phyloP scores from a whole-genome alignment of 2,888 invertebrate species.

The Epinotia nisella region DNA sequence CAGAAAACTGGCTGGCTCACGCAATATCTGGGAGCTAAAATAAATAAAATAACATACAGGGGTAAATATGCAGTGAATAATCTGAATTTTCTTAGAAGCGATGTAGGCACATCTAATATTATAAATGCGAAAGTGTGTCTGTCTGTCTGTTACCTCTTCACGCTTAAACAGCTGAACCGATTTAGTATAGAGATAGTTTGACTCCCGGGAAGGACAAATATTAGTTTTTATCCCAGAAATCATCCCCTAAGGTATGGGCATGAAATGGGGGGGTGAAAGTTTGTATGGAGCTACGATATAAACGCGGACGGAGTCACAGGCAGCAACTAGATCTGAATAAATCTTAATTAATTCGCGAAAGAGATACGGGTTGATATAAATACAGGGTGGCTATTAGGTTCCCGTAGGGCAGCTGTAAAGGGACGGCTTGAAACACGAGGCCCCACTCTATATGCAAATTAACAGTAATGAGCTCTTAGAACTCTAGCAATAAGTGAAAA shows the following conservation, averaged over 20 bases:
- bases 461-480: slow-evolving; percentile 52
- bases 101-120: slow-evolving; percentile 11
- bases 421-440: slow-evolving; percentile 50
- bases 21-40: background rate
- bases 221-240: too few relatives aligned
- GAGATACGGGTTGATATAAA: slow-evolving; percentile 21
- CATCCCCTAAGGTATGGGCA: too few relatives aligned
- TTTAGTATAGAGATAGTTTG: too few relatives aligned
- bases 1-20: slow-evolving; percentile 10
- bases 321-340: too few relatives aligned
- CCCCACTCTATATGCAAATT: slow-evolving; percentile 59
- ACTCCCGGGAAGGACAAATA: too few relatives aligned
- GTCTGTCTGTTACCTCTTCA: too few relatives aligned
- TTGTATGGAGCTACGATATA: too few relatives aligned
- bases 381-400: slow-evolving; percentile 42
- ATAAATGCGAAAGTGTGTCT: too few relatives aligned
- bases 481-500: slow-evolving; percentile 45
- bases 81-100: background rate
- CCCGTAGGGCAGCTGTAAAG: slow-evolving; percentile 47
- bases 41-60: background rate
- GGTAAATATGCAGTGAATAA: background rate
- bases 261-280: too few relatives aligned
- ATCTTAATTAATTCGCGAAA: slow-evolving; percentile 25
- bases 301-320: too few relatives aligned
- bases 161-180: too few relatives aligned